Conservation (phyloP, 2,113 vertebrate species). For the Phoenicopterus ruber region DNA sequence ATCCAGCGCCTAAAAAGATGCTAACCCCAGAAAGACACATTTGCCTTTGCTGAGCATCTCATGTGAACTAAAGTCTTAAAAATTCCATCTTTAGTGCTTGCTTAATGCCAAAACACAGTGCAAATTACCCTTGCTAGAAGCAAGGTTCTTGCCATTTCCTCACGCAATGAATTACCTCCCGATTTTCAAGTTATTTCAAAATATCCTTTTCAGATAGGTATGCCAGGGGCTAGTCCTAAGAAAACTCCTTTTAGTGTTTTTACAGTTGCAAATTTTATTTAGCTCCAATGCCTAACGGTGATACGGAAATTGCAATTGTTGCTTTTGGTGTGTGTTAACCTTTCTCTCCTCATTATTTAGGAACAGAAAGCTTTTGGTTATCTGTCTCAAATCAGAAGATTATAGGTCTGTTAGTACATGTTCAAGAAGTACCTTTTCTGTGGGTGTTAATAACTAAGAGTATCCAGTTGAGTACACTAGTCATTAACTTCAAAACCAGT, state of each 20-base stretch:
- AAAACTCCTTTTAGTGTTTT: conserved; percentile 51
- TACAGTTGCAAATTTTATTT: conserved; percentile 54
- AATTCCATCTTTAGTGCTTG: conserved; percentile 43
- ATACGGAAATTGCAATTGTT: conserved; percentile 8
- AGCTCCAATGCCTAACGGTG: not conserved
- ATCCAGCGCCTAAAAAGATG: not conserved
- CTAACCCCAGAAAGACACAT: conserved; percentile 24
- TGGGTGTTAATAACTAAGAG: not conserved
- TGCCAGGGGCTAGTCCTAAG: conserved; percentile 61
- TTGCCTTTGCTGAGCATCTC: conserved; percentile 23
- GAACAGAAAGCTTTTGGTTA: not conserved
- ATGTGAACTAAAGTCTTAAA: not conserved
- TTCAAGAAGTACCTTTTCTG: not conserved
- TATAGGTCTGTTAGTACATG: not conserved
- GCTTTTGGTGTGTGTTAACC: not conserved
- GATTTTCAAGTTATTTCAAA: conserved; percentile 27
- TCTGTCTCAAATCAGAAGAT: not conserved
- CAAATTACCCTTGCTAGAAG: conserved; percentile 68
- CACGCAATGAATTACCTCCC: conserved; percentile 39
- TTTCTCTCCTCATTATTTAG: not conserved
- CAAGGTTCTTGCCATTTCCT: conserved; percentile 62
- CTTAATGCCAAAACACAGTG: conserved; percentile 59
- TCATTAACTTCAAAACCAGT: conserved; percentile 33
- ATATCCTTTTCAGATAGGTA: conserved; percentile 53
- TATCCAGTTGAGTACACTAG: not conserved